These are phyloP conservation scores for Lingula anatina DNA, from an alignment of 2,888 invertebrate genomes.

Conservation along the genomic window DNA sequence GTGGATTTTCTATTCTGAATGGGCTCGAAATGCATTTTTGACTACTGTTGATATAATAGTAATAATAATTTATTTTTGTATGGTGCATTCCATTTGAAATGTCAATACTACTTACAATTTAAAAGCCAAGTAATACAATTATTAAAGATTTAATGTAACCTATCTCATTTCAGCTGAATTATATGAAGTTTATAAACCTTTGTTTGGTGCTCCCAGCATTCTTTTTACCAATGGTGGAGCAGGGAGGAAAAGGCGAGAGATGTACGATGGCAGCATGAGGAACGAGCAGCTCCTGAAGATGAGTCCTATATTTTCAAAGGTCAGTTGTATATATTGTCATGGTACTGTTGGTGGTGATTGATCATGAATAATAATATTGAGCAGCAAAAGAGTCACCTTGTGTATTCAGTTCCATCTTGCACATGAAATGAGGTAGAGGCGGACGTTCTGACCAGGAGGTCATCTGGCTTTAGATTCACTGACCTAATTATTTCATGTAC, in stretches of 20 bases:
- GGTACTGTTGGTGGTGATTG: background rate
- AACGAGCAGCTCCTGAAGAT: constrained; percentile 20
- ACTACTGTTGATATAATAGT: no score
- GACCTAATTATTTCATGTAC: background rate
- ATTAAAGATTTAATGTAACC: background rate
- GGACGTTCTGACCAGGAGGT: background rate
- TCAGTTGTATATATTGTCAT: constrained; percentile 8
- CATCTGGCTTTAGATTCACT: background rate
- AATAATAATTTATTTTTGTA: no score
- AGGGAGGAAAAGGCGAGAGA: constrained; percentile 27
- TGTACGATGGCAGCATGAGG: constrained; percentile 30
- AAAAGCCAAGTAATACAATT: background rate
- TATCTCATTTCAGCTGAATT: constrained; percentile 26
- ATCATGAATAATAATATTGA: background rate
- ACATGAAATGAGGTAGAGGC: background rate
- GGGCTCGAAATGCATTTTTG: no score
- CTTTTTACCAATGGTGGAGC: constrained; percentile 40
- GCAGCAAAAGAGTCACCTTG: background rate
- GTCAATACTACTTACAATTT: no score
- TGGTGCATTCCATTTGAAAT: no score
- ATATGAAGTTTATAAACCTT: constrained; percentile 33
- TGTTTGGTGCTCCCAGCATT: constrained; percentile 30
- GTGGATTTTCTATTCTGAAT: no score
- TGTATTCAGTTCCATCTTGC: background rate
- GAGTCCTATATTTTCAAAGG: constrained; percentile 24